phyloP scores from a whole-genome alignment of 1,140 invertebrate genomes.

The Cepaea nemoralis region DNA sequence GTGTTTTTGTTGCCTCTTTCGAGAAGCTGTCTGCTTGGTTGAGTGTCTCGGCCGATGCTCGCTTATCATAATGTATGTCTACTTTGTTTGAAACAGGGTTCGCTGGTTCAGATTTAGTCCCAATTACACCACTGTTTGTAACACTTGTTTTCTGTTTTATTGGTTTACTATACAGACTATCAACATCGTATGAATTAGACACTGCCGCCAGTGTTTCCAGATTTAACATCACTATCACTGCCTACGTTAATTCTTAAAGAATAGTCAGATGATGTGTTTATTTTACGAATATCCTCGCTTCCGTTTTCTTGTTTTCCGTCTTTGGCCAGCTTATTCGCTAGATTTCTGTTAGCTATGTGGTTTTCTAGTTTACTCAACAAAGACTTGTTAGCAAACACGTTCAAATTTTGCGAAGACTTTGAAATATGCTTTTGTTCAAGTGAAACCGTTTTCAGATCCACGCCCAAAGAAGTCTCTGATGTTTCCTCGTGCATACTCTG shows the following conservation, averaged over 20 bases:
- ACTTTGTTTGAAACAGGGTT: background rate
- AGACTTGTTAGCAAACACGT: slow-evolving; percentile 60
- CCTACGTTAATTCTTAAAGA: background rate
- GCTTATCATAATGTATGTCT: background rate
- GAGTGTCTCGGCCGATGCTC: background rate
- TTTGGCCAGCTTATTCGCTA: background rate
- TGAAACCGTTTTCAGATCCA: background rate
- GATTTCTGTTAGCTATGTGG: slow-evolving; percentile 46
- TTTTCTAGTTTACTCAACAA: slow-evolving; percentile 59
- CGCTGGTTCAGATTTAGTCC: background rate
- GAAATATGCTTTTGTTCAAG: slow-evolving; percentile 38
- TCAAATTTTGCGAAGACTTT: slow-evolving; percentile 47
- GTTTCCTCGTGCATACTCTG: slow-evolving; percentile 41
- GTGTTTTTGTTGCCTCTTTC: background rate
- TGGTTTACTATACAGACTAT: background rate
- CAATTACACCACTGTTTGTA: background rate
- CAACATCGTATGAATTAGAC: background rate
- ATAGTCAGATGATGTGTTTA: background rate
- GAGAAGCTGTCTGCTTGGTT: background rate
- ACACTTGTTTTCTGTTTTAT: background rate
- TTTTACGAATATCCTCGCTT: background rate
- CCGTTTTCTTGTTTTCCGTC: background rate
- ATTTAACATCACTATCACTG: background rate
- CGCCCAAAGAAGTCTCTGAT: background rate
- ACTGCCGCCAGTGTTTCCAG: background rate